Evolutionary conservation across 2,113 vertebrate species (phyloP).

Genomic region (Amblyopsis rosae): DNA sequence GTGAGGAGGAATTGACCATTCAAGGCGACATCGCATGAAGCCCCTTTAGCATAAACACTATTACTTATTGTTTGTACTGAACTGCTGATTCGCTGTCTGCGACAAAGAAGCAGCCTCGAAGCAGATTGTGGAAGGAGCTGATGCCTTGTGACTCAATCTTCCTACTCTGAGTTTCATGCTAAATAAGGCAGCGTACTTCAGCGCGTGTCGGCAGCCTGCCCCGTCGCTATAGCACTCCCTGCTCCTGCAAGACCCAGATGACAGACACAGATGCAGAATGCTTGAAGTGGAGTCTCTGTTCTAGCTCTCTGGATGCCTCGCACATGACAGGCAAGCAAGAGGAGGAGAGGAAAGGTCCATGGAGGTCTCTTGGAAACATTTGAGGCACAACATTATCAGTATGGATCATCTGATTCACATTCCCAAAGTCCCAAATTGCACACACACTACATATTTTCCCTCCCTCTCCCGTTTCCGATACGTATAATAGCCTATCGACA

Average conservation of each 20-base stretch:
- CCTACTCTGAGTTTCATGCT: slow-evolving; percentile 36
- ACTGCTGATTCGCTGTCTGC: slow-evolving; percentile 59
- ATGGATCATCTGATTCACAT: slow-evolving; percentile 59
- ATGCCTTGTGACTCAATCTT: slow-evolving; percentile 58
- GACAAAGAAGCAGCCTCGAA: slow-evolving; percentile 11
- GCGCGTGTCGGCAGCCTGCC: slow-evolving; percentile 34
- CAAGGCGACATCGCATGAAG: slow-evolving; percentile 46
- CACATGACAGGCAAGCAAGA: slow-evolving; percentile 50
- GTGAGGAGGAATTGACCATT: slow-evolving; percentile 55
- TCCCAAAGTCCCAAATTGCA: slow-evolving; percentile 46
- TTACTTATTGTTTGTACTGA: slow-evolving; percentile 32
- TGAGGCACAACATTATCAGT: slow-evolving; percentile 47
- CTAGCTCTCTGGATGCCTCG: slow-evolving; percentile 30
- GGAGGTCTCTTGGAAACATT: slow-evolving; percentile 45
- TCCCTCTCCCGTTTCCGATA: slow-evolving; percentile 8
- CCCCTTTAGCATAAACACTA: slow-evolving; percentile 39
- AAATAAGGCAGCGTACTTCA: slow-evolving; percentile 61
- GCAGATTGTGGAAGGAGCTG: slow-evolving; percentile 12
- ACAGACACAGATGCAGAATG: slow-evolving; percentile 13
- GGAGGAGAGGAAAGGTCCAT: neutral
- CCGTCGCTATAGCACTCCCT: slow-evolving; percentile 30
- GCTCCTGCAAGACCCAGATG: slow-evolving; percentile 31
- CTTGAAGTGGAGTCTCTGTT: slow-evolving; percentile 46
- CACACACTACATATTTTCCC: slow-evolving; percentile 22
- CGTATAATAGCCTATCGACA: neutral